Evolutionary conservation across 2,797 vertebrate species (phyloP), one percentile per base, ranked within the genome.

Genomic region (Epinephelus awoara): DNA sequence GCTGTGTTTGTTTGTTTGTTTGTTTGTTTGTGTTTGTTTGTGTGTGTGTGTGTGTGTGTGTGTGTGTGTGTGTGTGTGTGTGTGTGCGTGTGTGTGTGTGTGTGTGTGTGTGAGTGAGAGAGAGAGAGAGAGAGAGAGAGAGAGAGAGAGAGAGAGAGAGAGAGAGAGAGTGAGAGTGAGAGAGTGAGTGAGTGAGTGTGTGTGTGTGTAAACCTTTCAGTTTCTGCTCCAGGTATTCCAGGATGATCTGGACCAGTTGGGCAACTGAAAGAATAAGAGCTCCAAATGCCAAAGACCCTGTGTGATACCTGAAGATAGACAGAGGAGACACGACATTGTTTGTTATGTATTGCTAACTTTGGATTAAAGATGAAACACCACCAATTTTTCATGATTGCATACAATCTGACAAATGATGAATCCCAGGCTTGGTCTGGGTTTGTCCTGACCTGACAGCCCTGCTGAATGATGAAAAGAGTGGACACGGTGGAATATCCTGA

Each of bases 261-360:
- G 97, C 89, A 68, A 95, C 18, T 42, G 97, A 95, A 80, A 98
- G 94, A 92, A 98, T 95, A 77, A 98, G 93, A 59, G 97, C 95
- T 58, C 97, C 97, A 70, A 98, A 97, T 8, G 97, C 97, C 85
- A 98, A 87, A 0, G 97, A 97, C 27, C 97, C 97, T n/a, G 97
- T 97, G 89, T 98, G 97, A 91, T 97, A 98, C 61, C 97, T 98
- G 85, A 17, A 46, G 6, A 77, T 1, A 38, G n/a, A 67, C 19
- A 42, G 5, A 12, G 11, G 21, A n/a, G 34, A 19, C 42, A 67
- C 15, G 38, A 6, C 2, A 9, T 29, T 17, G 12, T 40, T n/a
- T 55, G 23, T 25, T 46, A 8, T 17, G n/a, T 50, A 2, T 40
- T 12, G 27, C 42, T 14, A 29, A 8, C 13, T 65, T 12, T 34